Conservation (phyloP, 1,140 invertebrate genomes). For the Drosophila mauritiana region DNA sequence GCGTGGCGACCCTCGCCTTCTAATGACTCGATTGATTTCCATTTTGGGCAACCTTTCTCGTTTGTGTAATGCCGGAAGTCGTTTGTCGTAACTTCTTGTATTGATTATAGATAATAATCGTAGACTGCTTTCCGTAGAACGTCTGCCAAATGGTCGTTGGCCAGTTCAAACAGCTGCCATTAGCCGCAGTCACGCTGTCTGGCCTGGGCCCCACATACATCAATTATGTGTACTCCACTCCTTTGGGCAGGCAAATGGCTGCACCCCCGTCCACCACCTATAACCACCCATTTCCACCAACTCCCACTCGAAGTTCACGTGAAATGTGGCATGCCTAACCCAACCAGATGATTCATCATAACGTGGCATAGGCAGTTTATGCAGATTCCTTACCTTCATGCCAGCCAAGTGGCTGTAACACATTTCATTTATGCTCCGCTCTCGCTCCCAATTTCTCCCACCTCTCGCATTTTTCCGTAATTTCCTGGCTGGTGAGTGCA, state of each 20-base stretch:
- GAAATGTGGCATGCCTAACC: constrained; percentile 51
- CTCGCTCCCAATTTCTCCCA: constrained; percentile 9
- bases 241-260: constrained; percentile 39
- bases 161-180: constrained; percentile 43
- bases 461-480: constrained; percentile 15
- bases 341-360: constrained; percentile 71
- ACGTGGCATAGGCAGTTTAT: constrained; percentile 44
- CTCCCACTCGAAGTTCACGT: constrained; percentile 8
- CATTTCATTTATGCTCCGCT: constrained; percentile 46
- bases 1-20: constrained; percentile 15
- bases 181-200: constrained; percentile 50
- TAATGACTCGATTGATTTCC: constrained; percentile 33
- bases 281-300: constrained; percentile 13
- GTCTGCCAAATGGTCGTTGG: constrained; percentile 21
- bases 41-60: constrained; percentile 27
- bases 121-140: constrained; percentile 1
- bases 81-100: constrained; percentile 16
- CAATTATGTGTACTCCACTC: constrained; percentile 38
- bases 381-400: constrained; percentile 51
- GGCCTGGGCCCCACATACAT: constrained; percentile 12
- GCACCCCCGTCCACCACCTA: constrained; percentile 14
- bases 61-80: constrained; percentile 49
- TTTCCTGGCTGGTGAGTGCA: constrained; percentile 32
- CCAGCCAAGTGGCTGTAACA: constrained; percentile 49
- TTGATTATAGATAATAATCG: constrained; percentile 22